Base-by-base conservation (phyloP, 2,797 vertebrate genomes). In the Odontamblyopus lacepedii region DNA sequence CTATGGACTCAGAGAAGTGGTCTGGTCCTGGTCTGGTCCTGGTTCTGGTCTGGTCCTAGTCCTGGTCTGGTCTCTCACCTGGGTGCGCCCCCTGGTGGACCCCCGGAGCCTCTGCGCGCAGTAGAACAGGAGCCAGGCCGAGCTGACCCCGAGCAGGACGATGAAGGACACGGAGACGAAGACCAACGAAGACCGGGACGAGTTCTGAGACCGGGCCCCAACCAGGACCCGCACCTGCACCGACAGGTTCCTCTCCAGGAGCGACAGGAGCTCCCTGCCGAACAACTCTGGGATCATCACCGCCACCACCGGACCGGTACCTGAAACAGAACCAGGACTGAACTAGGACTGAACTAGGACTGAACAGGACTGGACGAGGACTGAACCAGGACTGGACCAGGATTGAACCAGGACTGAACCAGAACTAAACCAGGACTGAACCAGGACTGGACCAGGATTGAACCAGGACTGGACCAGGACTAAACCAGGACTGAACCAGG, bases 91-190 rank as follows among this genome's bases (percentile, higher is more conserved):
- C 1, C 96, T 95, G 35, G 94, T 97, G 79, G 95, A 96, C 88
- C 97, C 95, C 85, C 96, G 96, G 83, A 99, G 97, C 94, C 98
- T 98, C 93, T 99, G 98, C 78, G 98, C 97, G 93, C 98, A 99
- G 94, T 99, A 99, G 93, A 99, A 98, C 91, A 99, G 95, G 83
- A 99, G 95, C 98, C 98, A 99, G 0, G 97, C 96, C 1, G 97
- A 97, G 41, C 96, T 98, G 91, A 98, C 97, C 76, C 98, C 96
- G 96, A 99, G 97, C 86, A 99, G 93, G 75, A 98, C 96, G 68
- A 99, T 97, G 90, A 99, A 99, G 83, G 97, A 99, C 92, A 99
- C 95, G 70, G 98, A 97, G 81, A 99, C 97, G 51, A 99, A 98
- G 85, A 99, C 96, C 70, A 99, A 91, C 4, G 98, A 99, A 70